phyloP scores from a whole-genome alignment of 2,888 invertebrate species.

The Thymelicus lineola region DNA sequence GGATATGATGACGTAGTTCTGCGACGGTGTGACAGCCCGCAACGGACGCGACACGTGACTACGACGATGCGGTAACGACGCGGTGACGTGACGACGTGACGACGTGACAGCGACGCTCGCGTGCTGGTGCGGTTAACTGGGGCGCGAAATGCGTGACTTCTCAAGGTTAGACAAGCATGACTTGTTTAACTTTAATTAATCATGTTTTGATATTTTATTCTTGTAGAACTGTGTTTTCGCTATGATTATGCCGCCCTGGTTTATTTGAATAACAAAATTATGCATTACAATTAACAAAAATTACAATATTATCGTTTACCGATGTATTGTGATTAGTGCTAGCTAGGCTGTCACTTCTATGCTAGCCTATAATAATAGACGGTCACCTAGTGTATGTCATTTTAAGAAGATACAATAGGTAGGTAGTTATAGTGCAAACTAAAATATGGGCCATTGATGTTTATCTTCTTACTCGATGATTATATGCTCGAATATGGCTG shows the following conservation, averaged over 20 bases:
- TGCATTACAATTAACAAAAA: no score
- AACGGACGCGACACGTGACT: constrained; percentile 3
- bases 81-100: background rate
- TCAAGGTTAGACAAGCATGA: constrained; percentile 52
- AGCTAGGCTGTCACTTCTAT: no score
- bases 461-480: no score
- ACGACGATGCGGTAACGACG: background rate
- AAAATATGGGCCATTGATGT: no score
- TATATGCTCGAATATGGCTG: no score
- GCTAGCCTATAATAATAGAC: no score
- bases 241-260: background rate
- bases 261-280: no score
- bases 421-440: no score
- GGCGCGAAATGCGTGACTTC: constrained; percentile 57
- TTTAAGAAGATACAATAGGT: no score
- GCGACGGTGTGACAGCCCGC: background rate
- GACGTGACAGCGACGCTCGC: constrained; percentile 46
- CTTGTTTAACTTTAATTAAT: constrained; percentile 24
- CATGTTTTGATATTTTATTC: constrained; percentile 9
- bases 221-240: background rate
- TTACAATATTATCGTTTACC: no score
- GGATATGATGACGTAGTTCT: background rate
- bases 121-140: constrained; percentile 56
- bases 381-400: no score
- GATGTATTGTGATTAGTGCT: no score